phyloP scores from a whole-genome alignment of 92 coral and sea anemone genomes.

The Paragorgia papillata region DNA sequence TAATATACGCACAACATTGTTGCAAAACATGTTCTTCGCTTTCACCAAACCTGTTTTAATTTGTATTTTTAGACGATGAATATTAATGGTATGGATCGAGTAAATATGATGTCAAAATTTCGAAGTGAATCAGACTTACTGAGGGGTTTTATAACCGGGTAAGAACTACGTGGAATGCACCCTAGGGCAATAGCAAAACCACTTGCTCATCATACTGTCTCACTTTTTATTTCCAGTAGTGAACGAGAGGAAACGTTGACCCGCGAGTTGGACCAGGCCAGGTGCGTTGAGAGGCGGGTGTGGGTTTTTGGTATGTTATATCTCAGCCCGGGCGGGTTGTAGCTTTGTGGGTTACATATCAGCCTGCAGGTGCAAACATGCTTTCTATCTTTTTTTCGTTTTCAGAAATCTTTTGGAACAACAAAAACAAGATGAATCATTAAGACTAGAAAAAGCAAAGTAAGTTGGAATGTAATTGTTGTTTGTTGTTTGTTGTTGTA shows the following conservation, averaged over 20 bases:
- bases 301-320: not conserved
- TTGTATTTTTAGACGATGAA: constrained; percentile 25
- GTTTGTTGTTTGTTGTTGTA: not conserved
- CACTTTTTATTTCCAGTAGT: constrained; percentile 6
- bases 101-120: constrained; percentile 35
- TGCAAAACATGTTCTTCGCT: too few species aligned
- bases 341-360: too few species aligned
- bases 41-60: too few species aligned
- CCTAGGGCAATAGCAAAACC: too few species aligned
- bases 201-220: too few species aligned
- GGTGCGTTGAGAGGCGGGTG: constrained; percentile 43
- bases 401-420: constrained; percentile 81
- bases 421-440: constrained; percentile 86
- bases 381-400: not conserved
- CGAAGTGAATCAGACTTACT: constrained; percentile 42
- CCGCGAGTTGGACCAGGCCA: constrained; percentile 87
- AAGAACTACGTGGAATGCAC: not conserved
- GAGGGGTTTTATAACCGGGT: constrained; percentile 43
- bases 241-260: constrained; percentile 59
- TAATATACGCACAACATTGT: too few species aligned
- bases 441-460: constrained; percentile 90
- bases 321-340: too few species aligned
- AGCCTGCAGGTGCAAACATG: not conserved
- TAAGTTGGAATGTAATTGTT: constrained; percentile 9
- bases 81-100: constrained; percentile 22